Evolutionary conservation across 1,140 invertebrate genomes (phyloP), one percentile per base, ranked within the genome.

Genomic region (Drosophila saltans): DNA sequence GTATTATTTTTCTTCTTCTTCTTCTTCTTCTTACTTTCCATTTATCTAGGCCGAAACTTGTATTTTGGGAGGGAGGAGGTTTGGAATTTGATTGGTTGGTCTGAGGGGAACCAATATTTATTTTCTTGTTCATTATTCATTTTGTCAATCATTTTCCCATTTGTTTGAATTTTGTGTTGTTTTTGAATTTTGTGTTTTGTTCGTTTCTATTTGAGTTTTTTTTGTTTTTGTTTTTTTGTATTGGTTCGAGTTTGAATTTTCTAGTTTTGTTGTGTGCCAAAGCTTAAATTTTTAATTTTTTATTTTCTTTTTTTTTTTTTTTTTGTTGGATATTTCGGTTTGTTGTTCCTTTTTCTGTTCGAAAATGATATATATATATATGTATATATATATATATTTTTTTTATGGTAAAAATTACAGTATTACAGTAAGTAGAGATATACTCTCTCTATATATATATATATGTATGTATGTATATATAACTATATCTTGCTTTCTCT

Each of bases 221-320:
- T 41, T 66, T 55, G 10, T 58, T 66, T 59, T 75, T 10, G 16
- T 26, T 56, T 41, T 41, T 52, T 45, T 62, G 57, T 11, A 41
- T 43, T 40, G 24, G 30, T 66, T 57, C 62, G 9, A 39, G 26
- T 16, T 52, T 48, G 41, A 33, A 66, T 61, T 69, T 52, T 52
- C 9, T 78, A 28, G 39, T 73, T 72, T 61, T 67, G 76, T 82
- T 80, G 70, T 82, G 83, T 88, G 83, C 83, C 83, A 88, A 88
- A 88, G 84, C 83, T 89, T 30, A 30, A 30, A 2, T 77, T 62
- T 40, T 16, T 64, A 57, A 71, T 41, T 64, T 45, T 70, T 65
- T 64, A 56, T 72, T 72, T 66, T 62, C 57, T 56, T 58, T 40
- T 77, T 62, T 40, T n/a, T 66, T 59, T 73, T 41, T 61, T 45